These are phyloP conservation scores for Nycticebus coucang DNA, from an alignment of 2,113 vertebrate species.

Conservation along the genomic window DNA sequence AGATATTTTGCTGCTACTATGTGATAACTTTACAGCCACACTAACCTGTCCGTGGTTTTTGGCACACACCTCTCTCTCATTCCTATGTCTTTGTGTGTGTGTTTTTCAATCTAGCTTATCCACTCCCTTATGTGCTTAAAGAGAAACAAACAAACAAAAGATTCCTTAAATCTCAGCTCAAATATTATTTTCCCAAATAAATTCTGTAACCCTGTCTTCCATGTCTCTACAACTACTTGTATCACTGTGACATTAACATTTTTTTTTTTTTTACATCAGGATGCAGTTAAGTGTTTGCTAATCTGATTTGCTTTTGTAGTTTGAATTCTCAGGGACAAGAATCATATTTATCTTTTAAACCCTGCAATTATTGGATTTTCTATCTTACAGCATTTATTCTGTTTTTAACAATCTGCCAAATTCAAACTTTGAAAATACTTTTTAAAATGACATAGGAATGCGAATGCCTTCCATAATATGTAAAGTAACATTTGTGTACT, in stretches of 20 bases:
- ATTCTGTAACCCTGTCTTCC: background rate
- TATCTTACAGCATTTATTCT: background rate
- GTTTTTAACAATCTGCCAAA: background rate
- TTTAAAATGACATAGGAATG: background rate
- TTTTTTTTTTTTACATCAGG: background rate
- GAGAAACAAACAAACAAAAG: too few species aligned
- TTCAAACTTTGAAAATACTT: conserved; percentile 14
- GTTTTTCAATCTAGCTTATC: background rate
- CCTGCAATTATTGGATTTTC: background rate
- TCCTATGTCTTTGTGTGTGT: too few species aligned
- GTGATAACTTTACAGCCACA: background rate
- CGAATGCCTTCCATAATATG: background rate
- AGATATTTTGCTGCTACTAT: background rate
- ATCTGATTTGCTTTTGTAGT: background rate
- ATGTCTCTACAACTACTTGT: background rate
- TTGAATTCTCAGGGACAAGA: conserved; percentile 31
- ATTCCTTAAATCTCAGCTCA: background rate
- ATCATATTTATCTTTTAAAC: background rate
- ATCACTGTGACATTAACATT: background rate
- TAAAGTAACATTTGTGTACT: background rate
- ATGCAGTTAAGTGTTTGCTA: background rate
- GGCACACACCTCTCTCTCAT: background rate
- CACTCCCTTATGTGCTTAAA: background rate
- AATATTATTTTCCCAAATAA: background rate
- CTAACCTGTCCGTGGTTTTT: background rate